Evolutionary conservation across 2,797 vertebrate species (phyloP).

Genomic region (Moxostoma hubbsi): DNA sequence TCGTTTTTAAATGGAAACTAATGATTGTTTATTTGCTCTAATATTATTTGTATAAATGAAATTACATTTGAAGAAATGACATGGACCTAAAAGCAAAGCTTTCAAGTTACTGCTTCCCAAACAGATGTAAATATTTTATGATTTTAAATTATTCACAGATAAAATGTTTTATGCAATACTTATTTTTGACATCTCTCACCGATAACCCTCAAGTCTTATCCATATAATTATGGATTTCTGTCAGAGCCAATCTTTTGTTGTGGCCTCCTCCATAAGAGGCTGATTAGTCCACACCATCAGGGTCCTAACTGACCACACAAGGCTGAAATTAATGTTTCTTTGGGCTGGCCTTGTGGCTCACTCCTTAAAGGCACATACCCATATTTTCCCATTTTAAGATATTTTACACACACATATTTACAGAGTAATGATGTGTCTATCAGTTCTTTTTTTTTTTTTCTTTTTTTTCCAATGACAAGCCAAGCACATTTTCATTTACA

Average conservation of each 20-base stretch:
- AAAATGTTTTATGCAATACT: not conserved
- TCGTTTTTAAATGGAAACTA: not conserved
- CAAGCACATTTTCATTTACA: no score
- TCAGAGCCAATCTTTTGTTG: not conserved
- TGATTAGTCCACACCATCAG: slow-evolving; percentile 31
- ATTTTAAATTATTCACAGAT: slow-evolving; percentile 20
- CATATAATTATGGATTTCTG: slow-evolving; percentile 21
- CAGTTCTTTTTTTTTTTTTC: no score
- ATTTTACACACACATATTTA: not conserved
- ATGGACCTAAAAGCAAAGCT: not conserved
- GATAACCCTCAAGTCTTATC: not conserved
- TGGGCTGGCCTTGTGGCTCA: not conserved
- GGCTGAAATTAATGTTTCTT: slow-evolving; percentile 4
- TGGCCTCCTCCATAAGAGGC: slow-evolving; percentile 3
- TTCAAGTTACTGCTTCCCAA: not conserved
- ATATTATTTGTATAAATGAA: slow-evolving; percentile 3
- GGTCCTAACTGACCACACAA: not conserved
- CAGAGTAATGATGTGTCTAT: no score
- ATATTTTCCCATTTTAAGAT: slow-evolving; percentile 21
- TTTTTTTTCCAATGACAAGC: no score
- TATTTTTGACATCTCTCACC: slow-evolving; percentile 7
- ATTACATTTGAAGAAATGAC: not conserved
- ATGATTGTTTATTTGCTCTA: not conserved
- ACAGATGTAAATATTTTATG: slow-evolving; percentile 22
- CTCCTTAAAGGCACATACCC: not conserved